Percentiles rank a stretch among this genome's conserved stretches.
phyloP scores from a whole-genome alignment of 2,797 vertebrate genomes.

The Rhabdophis nuchalis region DNA sequence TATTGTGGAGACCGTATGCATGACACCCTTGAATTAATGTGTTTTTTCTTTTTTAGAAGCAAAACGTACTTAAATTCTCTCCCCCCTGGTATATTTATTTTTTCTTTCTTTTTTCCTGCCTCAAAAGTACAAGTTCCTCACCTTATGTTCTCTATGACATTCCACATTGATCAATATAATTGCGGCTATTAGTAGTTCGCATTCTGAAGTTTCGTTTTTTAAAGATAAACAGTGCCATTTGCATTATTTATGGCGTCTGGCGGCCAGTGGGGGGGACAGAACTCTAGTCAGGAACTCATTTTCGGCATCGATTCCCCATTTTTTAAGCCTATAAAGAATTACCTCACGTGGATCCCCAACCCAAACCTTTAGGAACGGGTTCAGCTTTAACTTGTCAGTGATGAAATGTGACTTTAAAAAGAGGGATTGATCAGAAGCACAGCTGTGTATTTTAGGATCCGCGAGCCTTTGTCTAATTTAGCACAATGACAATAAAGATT shows the following conservation, averaged over 20 bases:
- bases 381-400: neutral
- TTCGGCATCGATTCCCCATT: slow-evolving; percentile 33
- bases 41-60: slow-evolving; percentile 4
- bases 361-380: no score
- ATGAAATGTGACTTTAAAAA: neutral
- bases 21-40: neutral
- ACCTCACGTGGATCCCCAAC: neutral
- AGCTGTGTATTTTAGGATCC: neutral
- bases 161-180: slow-evolving; percentile 53
- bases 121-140: slow-evolving; percentile 31
- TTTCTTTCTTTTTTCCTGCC: neutral
- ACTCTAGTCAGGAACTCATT: slow-evolving; percentile 51
- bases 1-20: neutral
- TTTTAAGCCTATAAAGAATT: neutral
- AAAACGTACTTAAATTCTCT: slow-evolving; percentile 27
- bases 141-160: slow-evolving; percentile 52
- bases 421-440: neutral
- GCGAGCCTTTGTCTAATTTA: no score
- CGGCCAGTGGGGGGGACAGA: slow-evolving; percentile 48
- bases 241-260: slow-evolving; percentile 46
- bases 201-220: slow-evolving; percentile 53
- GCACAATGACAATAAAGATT: no score
- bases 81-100: neutral
- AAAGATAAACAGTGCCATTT: slow-evolving; percentile 54
- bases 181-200: slow-evolving; percentile 48